Evolutionary conservation across 2,113 vertebrate genomes (phyloP).

Genomic region (Piprites chloris): DNA sequence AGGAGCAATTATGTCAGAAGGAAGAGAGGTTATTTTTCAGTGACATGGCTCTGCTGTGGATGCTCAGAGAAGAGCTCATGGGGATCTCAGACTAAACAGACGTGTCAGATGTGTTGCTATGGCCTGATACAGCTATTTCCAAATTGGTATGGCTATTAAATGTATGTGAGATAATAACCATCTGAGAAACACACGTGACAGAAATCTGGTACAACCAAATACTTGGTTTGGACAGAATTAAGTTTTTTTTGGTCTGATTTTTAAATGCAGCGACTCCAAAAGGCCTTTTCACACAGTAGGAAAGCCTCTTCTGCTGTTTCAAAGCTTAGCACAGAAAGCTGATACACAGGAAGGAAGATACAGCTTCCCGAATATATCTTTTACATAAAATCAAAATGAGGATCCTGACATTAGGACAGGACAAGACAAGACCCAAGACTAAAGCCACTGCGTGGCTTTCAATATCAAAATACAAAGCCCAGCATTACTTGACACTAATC

Average conservation of each 20-base stretch:
- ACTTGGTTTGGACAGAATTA: rapidly evolving
- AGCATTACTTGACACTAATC: not conserved
- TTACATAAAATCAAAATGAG: not conserved
- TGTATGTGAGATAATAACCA: not conserved
- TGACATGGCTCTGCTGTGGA: not conserved
- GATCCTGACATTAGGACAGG: not conserved
- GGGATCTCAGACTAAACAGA: not conserved
- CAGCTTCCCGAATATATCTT: not conserved
- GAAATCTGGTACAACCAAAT: not conserved
- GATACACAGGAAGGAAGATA: not conserved
- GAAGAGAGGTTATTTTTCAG: not conserved
- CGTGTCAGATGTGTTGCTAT: not conserved
- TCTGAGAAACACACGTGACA: not conserved
- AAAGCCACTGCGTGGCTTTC: not conserved
- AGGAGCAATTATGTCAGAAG: not conserved
- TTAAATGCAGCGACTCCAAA: not conserved
- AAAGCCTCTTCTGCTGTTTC: not conserved
- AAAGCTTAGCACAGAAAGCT: not conserved
- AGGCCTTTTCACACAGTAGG: not conserved
- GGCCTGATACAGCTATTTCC: not conserved
- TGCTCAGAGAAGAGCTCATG: not conserved
- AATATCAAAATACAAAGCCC: not conserved
- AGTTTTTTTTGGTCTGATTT: not conserved
- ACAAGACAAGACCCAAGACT: not conserved
- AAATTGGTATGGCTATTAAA: not conserved